Evolutionary conservation across 92 coral and sea anemone genomes (phyloP), one percentile per base, ranked within the genome.

Genomic region (Siderastrea radians): DNA sequence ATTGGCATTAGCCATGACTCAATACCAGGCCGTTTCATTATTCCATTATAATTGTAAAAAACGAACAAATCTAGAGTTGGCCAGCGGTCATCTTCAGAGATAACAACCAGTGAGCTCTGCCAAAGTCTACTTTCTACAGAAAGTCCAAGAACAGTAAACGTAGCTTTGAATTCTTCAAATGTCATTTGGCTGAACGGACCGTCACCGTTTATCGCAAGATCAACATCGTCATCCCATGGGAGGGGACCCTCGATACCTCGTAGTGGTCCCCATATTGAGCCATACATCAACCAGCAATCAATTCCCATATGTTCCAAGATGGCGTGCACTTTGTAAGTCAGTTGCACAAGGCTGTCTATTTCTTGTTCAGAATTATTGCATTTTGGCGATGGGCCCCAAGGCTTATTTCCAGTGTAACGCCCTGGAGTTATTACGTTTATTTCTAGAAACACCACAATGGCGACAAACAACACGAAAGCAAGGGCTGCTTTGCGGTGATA

Each of bases 1-100:
- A 95, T 75, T 52, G 92, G 91, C 12, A 81, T 26, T 11, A 95
- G 16, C 93, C 94, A 91, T 15, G 98, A 62, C 80, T 87, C 94
- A 69, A 90, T 68, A 3, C 98, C 98, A n/a, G 92, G 64, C 44
- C 98, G 88, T 68, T 85, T 86, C 98, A 95, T 95, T 55, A 90
- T 72, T 4, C 98, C 96, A 44, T 66, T 76, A 53, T 89, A 83
- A 67, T 93, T 81, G 64, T 89, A 91, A 75, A 86, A 95, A 4
- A 90, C 92, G 81, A 95, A 93, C 38, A 93, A 62, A 68, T 93
- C 96, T 13, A 82, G 74, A 1, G 74, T 38, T 67, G 84, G 84
- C 84, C 84, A 67, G 49, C 5, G 14, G 43, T 44, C 46, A 13
- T 14, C 54, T 19, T 67, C 84, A 13, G 49, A 49, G 59, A 80